phyloP scores from a whole-genome alignment of 1,140 invertebrate species.

The Aphelenchoides fujianensis region DNA sequence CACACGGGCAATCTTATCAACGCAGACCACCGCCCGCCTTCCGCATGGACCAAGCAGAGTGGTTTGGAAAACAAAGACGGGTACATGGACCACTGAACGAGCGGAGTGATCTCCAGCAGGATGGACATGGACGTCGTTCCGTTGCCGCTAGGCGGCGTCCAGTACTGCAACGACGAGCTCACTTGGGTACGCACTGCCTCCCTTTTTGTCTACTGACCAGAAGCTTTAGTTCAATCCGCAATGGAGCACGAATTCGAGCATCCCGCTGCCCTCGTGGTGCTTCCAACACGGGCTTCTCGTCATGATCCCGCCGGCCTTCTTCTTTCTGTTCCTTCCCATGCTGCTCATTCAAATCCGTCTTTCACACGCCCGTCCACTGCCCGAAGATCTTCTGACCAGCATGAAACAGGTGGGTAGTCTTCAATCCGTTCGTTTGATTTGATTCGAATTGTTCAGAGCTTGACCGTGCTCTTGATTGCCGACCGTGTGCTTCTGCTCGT shows the following conservation, averaged over 20 bases:
- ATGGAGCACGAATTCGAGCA: background rate
- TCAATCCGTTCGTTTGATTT: too few species aligned
- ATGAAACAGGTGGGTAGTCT: too few species aligned
- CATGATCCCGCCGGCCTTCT: constrained; percentile 31
- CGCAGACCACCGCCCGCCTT: too few species aligned
- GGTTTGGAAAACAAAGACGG: too few species aligned
- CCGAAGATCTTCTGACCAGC: constrained; percentile 32
- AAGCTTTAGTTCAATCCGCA: background rate
- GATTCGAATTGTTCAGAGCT: too few species aligned
- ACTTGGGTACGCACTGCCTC: background rate
- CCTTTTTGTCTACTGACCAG: background rate
- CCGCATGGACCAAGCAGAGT: too few species aligned
- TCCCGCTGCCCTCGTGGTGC: constrained; percentile 20
- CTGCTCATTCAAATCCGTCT: constrained; percentile 30
- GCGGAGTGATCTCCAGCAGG: too few species aligned
- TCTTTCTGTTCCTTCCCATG: constrained; percentile 34
- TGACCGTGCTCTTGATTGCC: constrained; percentile 27
- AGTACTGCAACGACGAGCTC: background rate
- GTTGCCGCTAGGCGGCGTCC: too few species aligned
- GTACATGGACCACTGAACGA: too few species aligned
- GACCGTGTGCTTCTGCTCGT: constrained; percentile 32
- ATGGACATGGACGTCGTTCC: too few species aligned
- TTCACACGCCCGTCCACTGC: constrained; percentile 16
- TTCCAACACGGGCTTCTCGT: constrained; percentile 40
- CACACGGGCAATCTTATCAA: too few species aligned